These are phyloP conservation scores for Chaetops frenatus DNA, from an alignment of 2,113 vertebrate genomes.

Conservation along the genomic window DNA sequence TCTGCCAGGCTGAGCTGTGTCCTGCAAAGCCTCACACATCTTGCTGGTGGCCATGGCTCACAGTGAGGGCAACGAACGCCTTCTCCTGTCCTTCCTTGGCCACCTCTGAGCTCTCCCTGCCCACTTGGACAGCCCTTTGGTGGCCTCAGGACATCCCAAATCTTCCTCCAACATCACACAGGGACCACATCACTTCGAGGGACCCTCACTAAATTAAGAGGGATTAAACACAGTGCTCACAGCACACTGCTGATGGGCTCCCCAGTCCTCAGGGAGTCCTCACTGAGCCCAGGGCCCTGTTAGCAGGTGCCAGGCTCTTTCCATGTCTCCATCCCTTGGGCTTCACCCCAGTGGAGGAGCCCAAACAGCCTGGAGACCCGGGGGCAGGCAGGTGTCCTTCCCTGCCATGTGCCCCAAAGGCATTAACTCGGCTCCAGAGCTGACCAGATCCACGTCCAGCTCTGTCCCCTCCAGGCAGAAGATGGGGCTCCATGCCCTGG, in stretches of 20 bases:
- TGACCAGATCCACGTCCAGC: rapidly evolving
- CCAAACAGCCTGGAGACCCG: neutral
- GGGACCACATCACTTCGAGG: neutral
- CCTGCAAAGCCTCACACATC: neutral
- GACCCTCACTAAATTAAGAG: neutral
- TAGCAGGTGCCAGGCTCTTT: neutral
- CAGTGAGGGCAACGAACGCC: neutral
- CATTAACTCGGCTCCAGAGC: rapidly evolving
- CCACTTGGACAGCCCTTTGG: neutral
- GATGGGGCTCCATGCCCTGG: rapidly evolving
- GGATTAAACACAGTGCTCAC: neutral
- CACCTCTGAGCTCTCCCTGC: neutral
- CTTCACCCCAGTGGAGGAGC: neutral
- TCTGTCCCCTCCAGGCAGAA: rapidly evolving
- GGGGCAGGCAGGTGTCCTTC: neutral
- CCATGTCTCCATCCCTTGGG: neutral
- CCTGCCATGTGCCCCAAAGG: neutral
- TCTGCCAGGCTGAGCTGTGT: neutral
- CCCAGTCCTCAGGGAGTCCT: rapidly evolving
- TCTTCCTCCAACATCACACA: neutral
- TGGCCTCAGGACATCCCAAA: neutral
- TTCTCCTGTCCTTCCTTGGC: neutral
- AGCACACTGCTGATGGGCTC: neutral
- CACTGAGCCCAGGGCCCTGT: neutral
- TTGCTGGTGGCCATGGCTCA: rapidly evolving